Evolutionary conservation across 2,797 vertebrate genomes (phyloP).

Genomic region (Florisuga fusca): DNA sequence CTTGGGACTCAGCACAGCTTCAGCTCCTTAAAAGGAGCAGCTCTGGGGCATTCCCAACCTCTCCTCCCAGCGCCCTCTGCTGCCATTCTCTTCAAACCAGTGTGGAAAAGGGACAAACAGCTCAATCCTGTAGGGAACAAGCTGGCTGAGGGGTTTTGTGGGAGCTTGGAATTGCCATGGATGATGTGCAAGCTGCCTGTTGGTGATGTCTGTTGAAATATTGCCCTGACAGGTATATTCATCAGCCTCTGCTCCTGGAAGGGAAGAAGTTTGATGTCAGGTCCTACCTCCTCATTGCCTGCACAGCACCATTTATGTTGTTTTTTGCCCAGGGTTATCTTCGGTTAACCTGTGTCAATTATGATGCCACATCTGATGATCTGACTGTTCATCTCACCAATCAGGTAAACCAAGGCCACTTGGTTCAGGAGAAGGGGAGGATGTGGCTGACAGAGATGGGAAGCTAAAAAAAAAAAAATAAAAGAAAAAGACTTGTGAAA

Average conservation of each 20-base stretch:
- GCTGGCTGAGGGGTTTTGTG: not conserved
- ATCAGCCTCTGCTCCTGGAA: constrained; percentile 86
- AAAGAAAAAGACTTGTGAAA: not conserved
- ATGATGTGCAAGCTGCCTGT: not conserved
- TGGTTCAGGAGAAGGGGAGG: not conserved
- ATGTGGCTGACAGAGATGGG: not conserved
- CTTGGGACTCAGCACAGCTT: not conserved
- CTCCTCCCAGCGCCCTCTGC: not conserved
- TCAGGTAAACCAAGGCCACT: constrained; percentile 76
- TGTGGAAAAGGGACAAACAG: not conserved
- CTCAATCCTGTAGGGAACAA: no score
- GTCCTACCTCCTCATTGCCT: constrained; percentile 88
- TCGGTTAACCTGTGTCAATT: constrained; percentile 85
- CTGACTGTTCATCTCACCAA: constrained; percentile 89
- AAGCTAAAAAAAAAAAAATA: not conserved
- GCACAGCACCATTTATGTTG: constrained; percentile 83
- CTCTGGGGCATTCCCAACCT: not conserved
- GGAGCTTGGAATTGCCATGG: not conserved
- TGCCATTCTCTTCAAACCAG: not conserved
- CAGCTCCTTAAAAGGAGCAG: not conserved
- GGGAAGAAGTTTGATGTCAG: constrained; percentile 90
- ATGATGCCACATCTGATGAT: constrained; percentile 84
- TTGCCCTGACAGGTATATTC: constrained; percentile 82
- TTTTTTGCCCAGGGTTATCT: constrained; percentile 92
- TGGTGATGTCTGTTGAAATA: accelerated